These are phyloP conservation scores for Scaptomyza graminum DNA, from an alignment of 1,140 invertebrate species.

Conservation along the genomic window DNA sequence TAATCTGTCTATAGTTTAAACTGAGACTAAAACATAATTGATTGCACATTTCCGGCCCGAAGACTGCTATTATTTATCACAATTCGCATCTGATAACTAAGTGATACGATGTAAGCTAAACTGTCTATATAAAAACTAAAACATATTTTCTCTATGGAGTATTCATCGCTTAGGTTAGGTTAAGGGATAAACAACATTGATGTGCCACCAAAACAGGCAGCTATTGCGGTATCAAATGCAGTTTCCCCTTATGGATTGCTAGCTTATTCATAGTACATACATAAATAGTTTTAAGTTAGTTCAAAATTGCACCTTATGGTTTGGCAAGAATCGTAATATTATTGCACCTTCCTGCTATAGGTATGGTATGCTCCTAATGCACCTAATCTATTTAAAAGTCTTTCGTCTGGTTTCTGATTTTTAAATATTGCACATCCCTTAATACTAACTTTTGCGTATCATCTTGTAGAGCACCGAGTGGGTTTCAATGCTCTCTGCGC, in stretches of 20 bases:
- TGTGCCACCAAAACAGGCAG: constrained; percentile 7
- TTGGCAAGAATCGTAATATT: constrained; percentile 72
- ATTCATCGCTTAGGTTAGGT: constrained; percentile 13
- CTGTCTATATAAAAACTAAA: constrained; percentile 19
- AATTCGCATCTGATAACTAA: constrained; percentile 72
- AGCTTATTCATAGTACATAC: background rate
- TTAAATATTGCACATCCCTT: constrained; percentile 66
- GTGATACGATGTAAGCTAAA: constrained; percentile 51
- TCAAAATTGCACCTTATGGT: constrained; percentile 75
- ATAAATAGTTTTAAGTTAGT: constrained; percentile 3
- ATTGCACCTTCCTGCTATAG: constrained; percentile 66
- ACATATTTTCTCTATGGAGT: background rate
- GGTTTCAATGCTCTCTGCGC: constrained; percentile 92
- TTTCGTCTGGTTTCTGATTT: constrained; percentile 32
- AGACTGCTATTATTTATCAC: constrained; percentile 84
- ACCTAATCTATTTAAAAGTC: constrained; percentile 46
- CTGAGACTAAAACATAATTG: constrained; percentile 59
- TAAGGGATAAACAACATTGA: background rate
- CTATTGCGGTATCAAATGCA: constrained; percentile 29
- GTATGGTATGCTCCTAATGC: constrained; percentile 19
- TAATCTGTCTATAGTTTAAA: constrained; percentile 21
- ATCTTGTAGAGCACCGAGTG: constrained; percentile 91
- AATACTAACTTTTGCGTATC: constrained; percentile 84
- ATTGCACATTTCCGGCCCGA: constrained; percentile 84
- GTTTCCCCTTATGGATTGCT: background rate